phyloP scores from a whole-genome alignment of 2,113 vertebrate species.

The Pontoporia blainvillei region DNA sequence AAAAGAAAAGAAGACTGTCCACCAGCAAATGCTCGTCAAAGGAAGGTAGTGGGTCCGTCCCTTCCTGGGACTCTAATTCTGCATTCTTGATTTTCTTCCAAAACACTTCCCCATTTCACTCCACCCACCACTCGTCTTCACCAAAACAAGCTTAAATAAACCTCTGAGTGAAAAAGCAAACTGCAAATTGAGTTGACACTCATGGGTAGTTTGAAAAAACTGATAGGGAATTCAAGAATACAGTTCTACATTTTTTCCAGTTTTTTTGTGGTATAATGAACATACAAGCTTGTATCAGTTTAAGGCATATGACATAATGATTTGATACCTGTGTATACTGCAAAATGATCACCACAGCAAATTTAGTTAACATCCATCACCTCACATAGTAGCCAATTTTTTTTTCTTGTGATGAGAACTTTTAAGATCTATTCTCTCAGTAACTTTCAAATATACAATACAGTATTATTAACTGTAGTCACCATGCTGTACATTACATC shows the following conservation, averaged over 20 bases:
- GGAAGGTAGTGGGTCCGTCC: neutral
- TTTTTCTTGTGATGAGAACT: neutral
- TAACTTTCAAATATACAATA: neutral
- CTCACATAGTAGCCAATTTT: neutral
- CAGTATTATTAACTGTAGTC: neutral
- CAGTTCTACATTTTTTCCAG: neutral
- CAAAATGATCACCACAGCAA: neutral
- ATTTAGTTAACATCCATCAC: neutral
- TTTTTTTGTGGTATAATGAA: neutral
- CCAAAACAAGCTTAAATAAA: neutral
- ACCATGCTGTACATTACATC: neutral
- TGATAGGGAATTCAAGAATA: neutral
- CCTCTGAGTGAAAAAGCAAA: neutral
- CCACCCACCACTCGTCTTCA: neutral
- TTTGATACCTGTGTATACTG: neutral
- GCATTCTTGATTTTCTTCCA: neutral
- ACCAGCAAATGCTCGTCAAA: neutral
- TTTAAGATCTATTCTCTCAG: neutral
- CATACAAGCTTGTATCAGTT: neutral
- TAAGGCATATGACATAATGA: neutral
- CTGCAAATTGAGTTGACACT: neutral
- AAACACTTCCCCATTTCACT: neutral
- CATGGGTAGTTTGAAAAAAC: neutral
- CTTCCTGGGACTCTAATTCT: neutral
- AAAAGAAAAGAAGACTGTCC: neutral